Base-by-base conservation (phyloP, 2,797 vertebrate species). In the Gallirallus australis region DNA sequence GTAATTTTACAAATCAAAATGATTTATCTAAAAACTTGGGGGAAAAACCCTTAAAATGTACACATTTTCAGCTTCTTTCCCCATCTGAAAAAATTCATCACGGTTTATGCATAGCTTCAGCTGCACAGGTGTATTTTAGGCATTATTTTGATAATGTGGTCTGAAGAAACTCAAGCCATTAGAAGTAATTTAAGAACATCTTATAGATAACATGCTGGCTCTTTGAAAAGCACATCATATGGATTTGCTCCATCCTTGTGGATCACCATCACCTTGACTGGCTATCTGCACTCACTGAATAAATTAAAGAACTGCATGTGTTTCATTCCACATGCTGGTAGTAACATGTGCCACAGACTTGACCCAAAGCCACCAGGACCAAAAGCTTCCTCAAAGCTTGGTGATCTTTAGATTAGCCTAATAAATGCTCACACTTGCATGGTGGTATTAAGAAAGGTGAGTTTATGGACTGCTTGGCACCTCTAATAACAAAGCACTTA, bases 271-370 rank as follows among this genome's bases (percentile, higher is more conserved):
- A 52, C 11, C 20, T 68, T 87, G 39, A 11, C 17, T 72, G 30
- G 60, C 82, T 24, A 37, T 45, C 18, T 15, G 3, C 57, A 23
- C 25, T 53, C 7, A 3, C 9, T 84, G 9, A 9, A 56, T 39
- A 60, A 84, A 69, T 54, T 54, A 45, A 69, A 69, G 14, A 64
- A 77, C 54, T 24, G 30, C 12, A 4, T 7, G 6, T 45, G 21
- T 68, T 82, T 23, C 47, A 48, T 12, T 33, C 4, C 15, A 3
- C 0, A 0, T 33, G 8, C 6, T 70, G 31, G 18, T 48, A 11
- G 20, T 15, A 45, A 35, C 9, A 28, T 8, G 7, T 18, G 5
- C 28, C 17, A 2, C 0, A 3, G 45, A 10, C 57, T 64, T 61
- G 28, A 78, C 28, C 28, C 23, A 66, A 81, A 81, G 21, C 40